Evolutionary conservation across 2,797 vertebrate species (phyloP), one percentile per base, ranked within the genome.

Genomic region (Gila robusta): DNA sequence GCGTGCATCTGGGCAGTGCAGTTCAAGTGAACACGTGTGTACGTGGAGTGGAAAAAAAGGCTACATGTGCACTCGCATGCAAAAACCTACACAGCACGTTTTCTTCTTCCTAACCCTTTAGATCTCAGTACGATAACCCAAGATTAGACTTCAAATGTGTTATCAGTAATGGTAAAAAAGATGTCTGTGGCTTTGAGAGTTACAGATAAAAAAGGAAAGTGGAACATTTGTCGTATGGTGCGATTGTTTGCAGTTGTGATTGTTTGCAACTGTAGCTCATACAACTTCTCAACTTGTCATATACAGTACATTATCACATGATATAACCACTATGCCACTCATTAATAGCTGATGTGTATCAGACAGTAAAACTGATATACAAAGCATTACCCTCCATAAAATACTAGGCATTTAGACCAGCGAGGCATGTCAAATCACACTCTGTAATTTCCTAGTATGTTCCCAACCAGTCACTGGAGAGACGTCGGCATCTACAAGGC

Each of bases 101-200:
- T 86, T 93, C 92, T 93, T 72, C 83, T 84, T 72, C 70, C 35
- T 37, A 19, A 56, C 44, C 78, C 84, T 81, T 41, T 12, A 90
- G 90, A 91, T 89, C 78, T 66, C 79, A 82, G 52, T 26, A 69
- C 59, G 90, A 92, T 91, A 89, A 82, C 66, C 86, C 76, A 47
- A 87, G 88, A 88, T 90, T 89, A 88, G 88, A 90, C 83, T 89
- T 81, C 78, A 76, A 74, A 72, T 71, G 88, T 78, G 89, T 93
- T 93, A 92, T 93, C 89, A 84, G 62, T 81, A 85, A 89, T 69
- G 79, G 89, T 87, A 90, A 91, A 85, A 80, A 76, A 11, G 2
- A 83, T 73, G 64, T 84, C 77, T 80, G 84, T 72, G 78, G 67
- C 83, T 64, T 52, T 32, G 37, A 82, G 70, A 70, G 73, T 49